Evolutionary conservation across 2,113 vertebrate species (phyloP).

Genomic region (Euleptes europaea): DNA sequence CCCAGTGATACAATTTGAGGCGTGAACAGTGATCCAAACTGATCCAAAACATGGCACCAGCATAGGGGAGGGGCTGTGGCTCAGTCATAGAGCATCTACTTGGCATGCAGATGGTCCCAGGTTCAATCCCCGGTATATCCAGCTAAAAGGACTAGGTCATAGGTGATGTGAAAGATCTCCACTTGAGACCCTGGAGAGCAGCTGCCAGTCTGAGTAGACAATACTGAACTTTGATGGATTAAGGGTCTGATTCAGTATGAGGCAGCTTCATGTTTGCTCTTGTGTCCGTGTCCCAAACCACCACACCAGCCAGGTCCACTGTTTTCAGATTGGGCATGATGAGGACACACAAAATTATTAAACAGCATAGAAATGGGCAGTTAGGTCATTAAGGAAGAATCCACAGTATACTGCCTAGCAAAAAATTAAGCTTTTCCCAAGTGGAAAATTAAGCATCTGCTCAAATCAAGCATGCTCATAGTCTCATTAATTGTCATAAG

Average conservation of each 20-base stretch:
- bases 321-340: too few relatives aligned
- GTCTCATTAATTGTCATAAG: not conserved
- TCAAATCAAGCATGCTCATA: not conserved
- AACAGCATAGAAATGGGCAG: not conserved
- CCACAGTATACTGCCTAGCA: not conserved
- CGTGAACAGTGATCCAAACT: not conserved
- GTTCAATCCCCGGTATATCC: too few relatives aligned
- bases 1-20: not conserved
- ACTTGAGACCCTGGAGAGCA: too few relatives aligned
- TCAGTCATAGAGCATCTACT: too few relatives aligned
- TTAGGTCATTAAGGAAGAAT: not conserved
- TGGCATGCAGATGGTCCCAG: too few relatives aligned
- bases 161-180: too few relatives aligned
- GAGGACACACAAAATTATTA: not conserved
- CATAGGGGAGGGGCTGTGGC: too few relatives aligned
- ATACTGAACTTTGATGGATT: too few relatives aligned
- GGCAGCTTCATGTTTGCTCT: too few relatives aligned
- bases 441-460: not conserved
- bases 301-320: not conserved
- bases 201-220: too few relatives aligned
- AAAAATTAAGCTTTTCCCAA: not conserved
- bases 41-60: not conserved
- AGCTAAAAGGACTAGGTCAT: too few relatives aligned
- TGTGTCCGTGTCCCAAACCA: not conserved
- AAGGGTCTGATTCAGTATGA: too few relatives aligned